phyloP scores from a whole-genome alignment of 2,113 vertebrate species.

The Scortum barcoo region DNA sequence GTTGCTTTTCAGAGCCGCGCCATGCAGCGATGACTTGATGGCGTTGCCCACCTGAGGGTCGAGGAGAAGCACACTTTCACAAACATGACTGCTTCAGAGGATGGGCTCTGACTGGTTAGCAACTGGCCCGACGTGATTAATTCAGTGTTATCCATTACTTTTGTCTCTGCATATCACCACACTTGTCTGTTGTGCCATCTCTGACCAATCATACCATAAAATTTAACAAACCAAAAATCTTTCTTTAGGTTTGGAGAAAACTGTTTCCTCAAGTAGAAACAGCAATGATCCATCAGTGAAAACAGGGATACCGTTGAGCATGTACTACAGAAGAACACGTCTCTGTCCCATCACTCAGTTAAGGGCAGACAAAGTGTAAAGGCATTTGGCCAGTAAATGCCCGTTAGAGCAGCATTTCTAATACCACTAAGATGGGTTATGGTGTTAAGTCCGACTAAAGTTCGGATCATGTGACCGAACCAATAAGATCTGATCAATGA shows the following conservation, averaged over 20 bases:
- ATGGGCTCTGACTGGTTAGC: not conserved
- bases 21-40: conserved; percentile 94
- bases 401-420: not conserved
- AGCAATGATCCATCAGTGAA: not conserved
- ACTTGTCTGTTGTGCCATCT: not conserved
- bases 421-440: not conserved
- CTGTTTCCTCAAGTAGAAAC: not conserved
- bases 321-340: not conserved
- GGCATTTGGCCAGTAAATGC: not conserved
- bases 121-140: not conserved
- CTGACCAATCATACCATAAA: not conserved
- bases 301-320: no score
- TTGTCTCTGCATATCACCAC: not conserved
- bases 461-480: conserved; percentile 18
- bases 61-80: not conserved
- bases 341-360: not conserved
- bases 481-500: conserved; percentile 28
- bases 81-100: not conserved
- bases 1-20: conserved; percentile 92
- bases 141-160: not conserved
- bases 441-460: not conserved
- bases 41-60: conserved; percentile 93
- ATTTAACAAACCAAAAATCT: not conserved
- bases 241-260: not conserved
- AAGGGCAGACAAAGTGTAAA: not conserved